Percentiles rank a stretch among this genome's conserved stretches.
Conservation (phyloP, 2,888 invertebrate species). For the Andrena bicolor region DNA sequence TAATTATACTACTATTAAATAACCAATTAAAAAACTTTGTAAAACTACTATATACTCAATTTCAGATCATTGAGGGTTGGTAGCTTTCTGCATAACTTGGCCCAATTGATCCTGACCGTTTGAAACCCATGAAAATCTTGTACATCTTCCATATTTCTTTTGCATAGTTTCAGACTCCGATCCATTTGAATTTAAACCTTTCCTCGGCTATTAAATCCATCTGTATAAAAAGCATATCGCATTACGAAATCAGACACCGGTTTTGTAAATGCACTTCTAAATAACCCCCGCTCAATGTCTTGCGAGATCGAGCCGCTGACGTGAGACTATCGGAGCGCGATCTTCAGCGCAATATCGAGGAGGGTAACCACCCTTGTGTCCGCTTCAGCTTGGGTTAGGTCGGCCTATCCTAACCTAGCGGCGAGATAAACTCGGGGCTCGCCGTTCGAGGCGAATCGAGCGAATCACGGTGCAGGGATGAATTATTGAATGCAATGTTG, state of each 20-base stretch:
- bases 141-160: neutral
- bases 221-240: neutral
- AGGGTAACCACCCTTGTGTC: slow-evolving; percentile 29
- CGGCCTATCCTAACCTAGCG: slow-evolving; percentile 50
- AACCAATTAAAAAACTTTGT: too few relatives aligned
- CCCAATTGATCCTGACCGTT: too few relatives aligned
- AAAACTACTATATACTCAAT: too few relatives aligned
- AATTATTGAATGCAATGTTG: slow-evolving; percentile 4
- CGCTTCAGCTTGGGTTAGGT: slow-evolving; percentile 37
- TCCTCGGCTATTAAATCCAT: neutral
- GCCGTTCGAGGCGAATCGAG: neutral
- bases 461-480: neutral
- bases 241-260: slow-evolving; percentile 9
- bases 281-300: slow-evolving; percentile 32
- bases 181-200: neutral
- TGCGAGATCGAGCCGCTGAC: neutral
- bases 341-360: slow-evolving; percentile 37
- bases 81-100: too few relatives aligned
- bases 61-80: too few relatives aligned
- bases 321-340: slow-evolving; percentile 52
- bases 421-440: neutral
- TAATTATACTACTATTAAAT: too few relatives aligned
- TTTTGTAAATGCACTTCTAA: slow-evolving; percentile 34
- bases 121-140: too few relatives aligned
- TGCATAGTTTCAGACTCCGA: neutral